Percentiles rank a stretch among this genome's conserved stretches.
These are phyloP conservation scores for Phalacrocorax pelagicus DNA, from an alignment of 2,113 vertebrate species.

Conservation along the genomic window DNA sequence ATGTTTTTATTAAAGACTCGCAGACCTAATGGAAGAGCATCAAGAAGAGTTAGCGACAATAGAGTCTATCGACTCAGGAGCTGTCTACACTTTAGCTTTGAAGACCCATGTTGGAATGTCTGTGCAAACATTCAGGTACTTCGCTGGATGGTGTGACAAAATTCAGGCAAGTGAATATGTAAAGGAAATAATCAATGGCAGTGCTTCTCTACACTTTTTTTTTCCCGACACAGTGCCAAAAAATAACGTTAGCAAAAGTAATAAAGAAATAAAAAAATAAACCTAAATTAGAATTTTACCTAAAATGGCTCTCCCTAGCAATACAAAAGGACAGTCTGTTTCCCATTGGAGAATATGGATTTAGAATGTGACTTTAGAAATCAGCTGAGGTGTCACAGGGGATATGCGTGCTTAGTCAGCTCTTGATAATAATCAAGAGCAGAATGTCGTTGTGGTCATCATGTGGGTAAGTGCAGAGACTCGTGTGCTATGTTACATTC, in stretches of 20 bases:
- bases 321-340: not conserved
- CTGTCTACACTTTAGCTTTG: constrained; percentile 85
- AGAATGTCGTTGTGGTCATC: not conserved
- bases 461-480: not conserved
- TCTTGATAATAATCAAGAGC: not conserved
- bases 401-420: not conserved
- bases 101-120: constrained; percentile 88
- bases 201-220: not conserved
- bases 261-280: not conserved
- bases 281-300: not conserved
- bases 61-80: constrained; percentile 82
- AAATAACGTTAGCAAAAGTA: not conserved
- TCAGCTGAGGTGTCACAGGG: not conserved
- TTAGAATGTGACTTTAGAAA: not conserved
- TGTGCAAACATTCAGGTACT: constrained; percentile 86
- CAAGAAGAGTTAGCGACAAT: constrained; percentile 86
- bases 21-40: constrained; percentile 84
- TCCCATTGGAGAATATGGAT: not conserved
- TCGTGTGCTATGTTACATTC: not conserved
- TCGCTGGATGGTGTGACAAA: constrained; percentile 88
- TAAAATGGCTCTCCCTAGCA: not conserved
- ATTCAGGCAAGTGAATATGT: constrained; percentile 75
- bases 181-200: not conserved
- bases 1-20: constrained; percentile 70
- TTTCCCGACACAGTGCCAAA: not conserved